A percentile compares a stretch with the other conserved stretches of the same genome.
Conservation (phyloP, 2,797 vertebrate species). For the Dromococcyx pavoninus region DNA sequence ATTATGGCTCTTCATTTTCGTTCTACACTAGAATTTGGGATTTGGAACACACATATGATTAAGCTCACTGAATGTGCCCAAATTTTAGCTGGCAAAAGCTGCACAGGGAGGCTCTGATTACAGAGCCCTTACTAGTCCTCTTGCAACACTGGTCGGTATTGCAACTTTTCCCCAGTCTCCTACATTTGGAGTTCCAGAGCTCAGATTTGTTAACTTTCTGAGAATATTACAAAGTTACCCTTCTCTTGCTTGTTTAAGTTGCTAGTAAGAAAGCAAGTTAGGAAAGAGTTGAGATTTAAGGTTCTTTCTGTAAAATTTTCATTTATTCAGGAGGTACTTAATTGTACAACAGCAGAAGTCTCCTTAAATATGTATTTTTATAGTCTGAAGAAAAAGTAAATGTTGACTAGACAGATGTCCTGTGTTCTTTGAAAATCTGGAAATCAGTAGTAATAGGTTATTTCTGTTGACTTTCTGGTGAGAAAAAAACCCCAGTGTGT, state of each 20-base stretch:
- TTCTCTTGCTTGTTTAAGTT: not conserved
- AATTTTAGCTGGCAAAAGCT: not conserved
- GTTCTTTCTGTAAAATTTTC: not conserved
- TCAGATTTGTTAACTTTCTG: conserved; percentile 1
- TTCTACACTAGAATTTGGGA: not conserved
- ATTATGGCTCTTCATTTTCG: not conserved
- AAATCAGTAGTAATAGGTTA: not conserved
- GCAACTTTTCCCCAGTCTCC: not conserved
- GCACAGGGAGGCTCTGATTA: not conserved
- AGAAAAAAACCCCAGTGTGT: not conserved
- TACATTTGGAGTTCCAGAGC: not conserved
- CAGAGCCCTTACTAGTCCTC: not conserved
- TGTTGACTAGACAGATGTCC: not conserved
- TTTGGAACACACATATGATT: not conserved
- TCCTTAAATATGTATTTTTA: not conserved
- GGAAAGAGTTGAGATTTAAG: not conserved
- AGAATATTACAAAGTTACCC: not conserved
- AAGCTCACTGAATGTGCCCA: not conserved
- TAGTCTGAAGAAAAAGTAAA: not conserved
- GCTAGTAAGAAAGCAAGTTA: not conserved
- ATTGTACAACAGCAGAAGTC: not conserved
- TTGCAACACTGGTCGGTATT: not conserved
- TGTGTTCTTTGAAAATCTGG: not conserved
- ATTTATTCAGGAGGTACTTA: not conserved
- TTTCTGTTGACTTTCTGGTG: not conserved